Base-by-base conservation (phyloP, 2,888 invertebrate species). In the Drosophila lutescens region DNA sequence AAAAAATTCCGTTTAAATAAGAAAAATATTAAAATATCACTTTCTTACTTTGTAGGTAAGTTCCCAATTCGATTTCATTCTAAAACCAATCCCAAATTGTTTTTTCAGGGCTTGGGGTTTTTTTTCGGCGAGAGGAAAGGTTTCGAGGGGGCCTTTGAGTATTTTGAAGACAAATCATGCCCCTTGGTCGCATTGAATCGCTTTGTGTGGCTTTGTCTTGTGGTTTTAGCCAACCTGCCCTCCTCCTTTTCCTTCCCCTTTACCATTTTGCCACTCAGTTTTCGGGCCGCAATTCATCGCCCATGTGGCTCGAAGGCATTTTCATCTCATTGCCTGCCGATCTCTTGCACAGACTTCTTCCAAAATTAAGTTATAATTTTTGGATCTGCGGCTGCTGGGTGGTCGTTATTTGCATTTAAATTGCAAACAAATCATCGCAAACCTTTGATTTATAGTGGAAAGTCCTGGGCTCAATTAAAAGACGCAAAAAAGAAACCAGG, bases 391-490 rank as follows among this genome's bases (percentile, higher is more conserved):
- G 36, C 46, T 26, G 32, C 44, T 77, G 85, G 85, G 85, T 85
- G 85, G 85, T 85, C 85, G 79, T 32, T 80, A 85, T 85, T 85
- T 85, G 88, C 85, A 85, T 85, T 88, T 88, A 85, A 88, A 85
- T 85, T 85, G 88, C 88, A 77, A 86, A 85, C 86, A 85, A 85
- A 88, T 85, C 81, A 83, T 87, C 51, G 57, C 60, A 43, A 72
- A 61, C 54, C 46, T 74, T 82, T 83, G 87, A 87, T 87, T 83
- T 83, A 85, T 82, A 67, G 76, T 75, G 86, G 66, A 83, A 82
- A 86, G 79, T 82, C 62, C 40, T 59, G 17, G 40, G 68, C 68
- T 79, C 87, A 85, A 83, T 83, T 86, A 86, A 82, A 84, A 77
- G 34, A 10, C 7, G 38, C 54, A 17, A 32, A 55, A 17, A 58